Conservation (phyloP, 2,797 vertebrate genomes). For the Halcyon badia region DNA sequence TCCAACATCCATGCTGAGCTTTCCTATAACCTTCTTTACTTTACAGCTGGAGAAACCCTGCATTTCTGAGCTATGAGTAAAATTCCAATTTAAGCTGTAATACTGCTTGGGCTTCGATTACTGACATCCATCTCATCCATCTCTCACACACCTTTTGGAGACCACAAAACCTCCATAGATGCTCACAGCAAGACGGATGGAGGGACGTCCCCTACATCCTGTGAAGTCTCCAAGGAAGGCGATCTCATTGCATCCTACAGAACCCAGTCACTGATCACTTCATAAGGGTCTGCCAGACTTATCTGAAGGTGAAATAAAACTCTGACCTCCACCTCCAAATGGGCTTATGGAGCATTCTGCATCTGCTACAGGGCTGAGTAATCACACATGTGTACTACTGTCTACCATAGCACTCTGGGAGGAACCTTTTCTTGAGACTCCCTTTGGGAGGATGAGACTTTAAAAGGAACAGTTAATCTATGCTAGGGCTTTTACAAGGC, state of each 20-base stretch:
- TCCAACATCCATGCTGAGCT: neutral
- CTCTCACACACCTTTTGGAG: neutral
- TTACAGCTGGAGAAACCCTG: neutral
- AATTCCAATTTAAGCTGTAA: neutral
- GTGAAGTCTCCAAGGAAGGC: neutral
- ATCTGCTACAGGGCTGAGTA: neutral
- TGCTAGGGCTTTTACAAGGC: neutral
- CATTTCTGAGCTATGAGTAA: neutral
- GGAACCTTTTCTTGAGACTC: neutral
- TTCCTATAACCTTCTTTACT: neutral
- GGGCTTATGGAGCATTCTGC: neutral
- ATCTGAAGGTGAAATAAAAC: neutral
- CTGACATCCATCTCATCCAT: neutral
- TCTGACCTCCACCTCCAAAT: neutral
- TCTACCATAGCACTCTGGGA: neutral
- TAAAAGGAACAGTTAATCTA: neutral
- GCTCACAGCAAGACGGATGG: neutral
- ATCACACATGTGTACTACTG: neutral
- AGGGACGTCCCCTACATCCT: rapidly evolving
- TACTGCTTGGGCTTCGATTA: neutral
- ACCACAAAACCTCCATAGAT: neutral
- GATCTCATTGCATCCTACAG: neutral
- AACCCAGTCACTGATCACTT: neutral
- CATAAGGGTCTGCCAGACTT: neutral
- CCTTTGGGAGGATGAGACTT: neutral